Percentiles rank a stretch among this genome's conserved stretches.
phyloP scores from a whole-genome alignment of 2,888 invertebrate species.

The Polydrusus cervinus region DNA sequence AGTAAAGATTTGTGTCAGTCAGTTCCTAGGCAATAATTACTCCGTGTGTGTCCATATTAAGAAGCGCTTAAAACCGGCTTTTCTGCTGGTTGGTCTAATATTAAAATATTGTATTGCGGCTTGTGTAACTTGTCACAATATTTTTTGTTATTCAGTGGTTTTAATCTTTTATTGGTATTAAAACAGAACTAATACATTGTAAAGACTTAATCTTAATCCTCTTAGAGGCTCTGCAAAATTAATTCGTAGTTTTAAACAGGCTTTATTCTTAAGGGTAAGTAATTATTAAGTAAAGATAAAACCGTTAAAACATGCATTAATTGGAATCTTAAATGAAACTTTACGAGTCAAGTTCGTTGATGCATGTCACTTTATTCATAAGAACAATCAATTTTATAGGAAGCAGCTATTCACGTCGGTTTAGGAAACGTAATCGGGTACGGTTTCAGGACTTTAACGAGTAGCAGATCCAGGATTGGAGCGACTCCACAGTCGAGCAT shows the following conservation, averaged over 20 bases:
- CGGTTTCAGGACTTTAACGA: too few species aligned
- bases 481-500: too few species aligned
- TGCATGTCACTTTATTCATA: too few species aligned
- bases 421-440: too few species aligned
- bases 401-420: too few species aligned
- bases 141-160: slow-evolving; percentile 26
- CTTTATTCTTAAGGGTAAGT: neutral
- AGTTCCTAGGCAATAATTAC: too few species aligned
- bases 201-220: slow-evolving; percentile 46
- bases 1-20: too few species aligned
- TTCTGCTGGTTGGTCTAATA: slow-evolving; percentile 1
- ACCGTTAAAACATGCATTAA: neutral
- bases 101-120: slow-evolving; percentile 16
- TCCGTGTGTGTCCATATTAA: slow-evolving; percentile 17
- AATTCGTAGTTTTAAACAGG: slow-evolving; percentile 4
- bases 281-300: neutral
- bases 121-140: slow-evolving; percentile 12
- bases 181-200: slow-evolving; percentile 43
- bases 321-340: neutral
- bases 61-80: slow-evolving; percentile 14
- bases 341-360: too few species aligned
- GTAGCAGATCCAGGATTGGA: too few species aligned
- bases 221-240: slow-evolving; percentile 26
- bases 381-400: too few species aligned
- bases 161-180: slow-evolving; percentile 16